Percentiles rank a stretch among this genome's conserved stretches.
Conservation (phyloP, 1,140 invertebrate genomes). For the Drosophila sproati region DNA sequence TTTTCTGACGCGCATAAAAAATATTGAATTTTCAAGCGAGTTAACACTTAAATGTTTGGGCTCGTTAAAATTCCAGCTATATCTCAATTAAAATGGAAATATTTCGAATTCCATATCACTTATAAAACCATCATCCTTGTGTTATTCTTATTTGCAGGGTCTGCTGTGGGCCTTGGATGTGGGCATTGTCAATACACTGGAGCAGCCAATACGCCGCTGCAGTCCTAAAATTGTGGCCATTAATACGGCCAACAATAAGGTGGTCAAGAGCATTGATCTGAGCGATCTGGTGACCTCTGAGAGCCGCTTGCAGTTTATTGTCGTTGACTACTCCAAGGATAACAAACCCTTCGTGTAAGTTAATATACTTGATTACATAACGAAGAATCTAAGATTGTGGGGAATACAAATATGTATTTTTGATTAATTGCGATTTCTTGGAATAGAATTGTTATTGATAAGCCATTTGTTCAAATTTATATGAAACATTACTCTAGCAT, state of each 20-base stretch:
- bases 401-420: too few relatives aligned
- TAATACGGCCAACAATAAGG: conserved; percentile 86
- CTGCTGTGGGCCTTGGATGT: conserved; percentile 89
- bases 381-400: too few relatives aligned
- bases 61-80: conserved; percentile 11
- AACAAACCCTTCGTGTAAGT: conserved; percentile 84
- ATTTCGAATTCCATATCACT: conserved; percentile 12
- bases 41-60: conserved; percentile 2
- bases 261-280: conserved; percentile 87
- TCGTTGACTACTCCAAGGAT: conserved; percentile 85
- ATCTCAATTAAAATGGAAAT: conserved; percentile 24
- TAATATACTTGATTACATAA: neutral
- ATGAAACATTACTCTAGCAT: too few relatives aligned
- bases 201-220: conserved; percentile 87
- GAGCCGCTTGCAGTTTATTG: conserved; percentile 88
- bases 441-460: too few relatives aligned
- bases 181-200: conserved; percentile 88
- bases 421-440: too few relatives aligned
- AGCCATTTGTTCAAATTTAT: too few relatives aligned
- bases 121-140: neutral
- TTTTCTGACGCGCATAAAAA: conserved; percentile 29
- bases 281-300: conserved; percentile 85
- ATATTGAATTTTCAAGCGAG: neutral
- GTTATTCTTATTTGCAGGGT: conserved; percentile 81
- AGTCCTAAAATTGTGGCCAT: conserved; percentile 89